phyloP scores from a whole-genome alignment of 1,140 invertebrate species.

The Delia radicum region DNA sequence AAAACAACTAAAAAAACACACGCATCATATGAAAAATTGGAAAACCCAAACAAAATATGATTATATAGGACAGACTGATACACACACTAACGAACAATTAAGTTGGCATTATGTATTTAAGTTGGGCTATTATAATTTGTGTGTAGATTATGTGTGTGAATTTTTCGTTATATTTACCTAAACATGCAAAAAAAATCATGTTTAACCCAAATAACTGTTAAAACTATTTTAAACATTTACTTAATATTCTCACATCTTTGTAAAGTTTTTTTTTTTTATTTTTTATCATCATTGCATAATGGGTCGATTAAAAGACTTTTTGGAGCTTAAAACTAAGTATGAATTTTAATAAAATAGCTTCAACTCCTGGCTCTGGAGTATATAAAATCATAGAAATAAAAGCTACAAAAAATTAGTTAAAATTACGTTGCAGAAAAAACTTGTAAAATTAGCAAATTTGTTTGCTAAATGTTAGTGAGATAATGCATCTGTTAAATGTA shows the following conservation, averaged over 20 bases:
- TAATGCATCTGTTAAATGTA: too few species aligned
- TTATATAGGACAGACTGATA: not conserved
- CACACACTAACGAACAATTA: not conserved
- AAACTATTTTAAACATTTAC: conserved; percentile 56
- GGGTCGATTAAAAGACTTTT: too few species aligned
- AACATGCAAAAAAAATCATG: conserved; percentile 34
- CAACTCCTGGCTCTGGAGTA: too few species aligned
- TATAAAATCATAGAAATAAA: too few species aligned
- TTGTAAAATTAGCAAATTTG: too few species aligned
- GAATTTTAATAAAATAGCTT: too few species aligned
- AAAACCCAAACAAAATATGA: not conserved
- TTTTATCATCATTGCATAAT: too few species aligned
- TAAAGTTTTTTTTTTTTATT: too few species aligned
- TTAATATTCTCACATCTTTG: conserved; percentile 47
- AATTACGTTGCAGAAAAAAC: too few species aligned
- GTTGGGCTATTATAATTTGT: not conserved
- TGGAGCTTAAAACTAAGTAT: too few species aligned
- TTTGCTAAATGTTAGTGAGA: too few species aligned
- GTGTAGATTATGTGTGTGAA: not conserved
- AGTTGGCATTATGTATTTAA: not conserved
- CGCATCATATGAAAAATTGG: not conserved
- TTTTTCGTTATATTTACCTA: not conserved
- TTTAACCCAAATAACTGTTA: conserved; percentile 54
- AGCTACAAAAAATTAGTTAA: too few species aligned
- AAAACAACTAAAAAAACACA: not conserved